Evolutionary conservation across 2,113 vertebrate species (phyloP).

Genomic region (Trochalopteron elliotii): DNA sequence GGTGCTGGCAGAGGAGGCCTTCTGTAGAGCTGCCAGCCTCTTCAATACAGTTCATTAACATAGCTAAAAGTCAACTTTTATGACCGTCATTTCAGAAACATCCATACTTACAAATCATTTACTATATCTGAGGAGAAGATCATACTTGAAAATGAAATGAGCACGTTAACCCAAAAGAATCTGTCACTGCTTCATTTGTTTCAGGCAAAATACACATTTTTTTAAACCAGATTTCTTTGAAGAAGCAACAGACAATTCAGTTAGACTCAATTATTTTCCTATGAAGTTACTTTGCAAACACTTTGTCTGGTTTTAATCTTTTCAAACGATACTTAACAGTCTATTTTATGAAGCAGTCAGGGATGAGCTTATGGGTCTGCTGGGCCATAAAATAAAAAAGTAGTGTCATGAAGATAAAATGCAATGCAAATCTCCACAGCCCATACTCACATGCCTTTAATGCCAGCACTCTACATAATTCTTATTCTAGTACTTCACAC

Average conservation of each 20-base stretch:
- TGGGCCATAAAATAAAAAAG: not conserved
- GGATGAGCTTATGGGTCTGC: not conserved
- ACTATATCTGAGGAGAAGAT: not conserved
- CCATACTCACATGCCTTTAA: not conserved
- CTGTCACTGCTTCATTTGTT: not conserved
- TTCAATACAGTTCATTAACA: not conserved
- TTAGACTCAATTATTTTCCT: not conserved
- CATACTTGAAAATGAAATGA: not conserved
- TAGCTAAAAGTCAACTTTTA: constrained; percentile 2
- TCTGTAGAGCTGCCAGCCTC: not conserved
- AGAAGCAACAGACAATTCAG: not conserved
- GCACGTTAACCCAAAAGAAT: not conserved
- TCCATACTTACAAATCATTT: not conserved
- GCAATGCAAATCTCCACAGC: not conserved
- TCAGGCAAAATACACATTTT: not conserved
- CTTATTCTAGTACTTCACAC: not conserved
- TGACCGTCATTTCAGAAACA: not conserved
- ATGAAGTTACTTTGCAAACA: not conserved
- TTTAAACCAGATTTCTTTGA: not conserved
- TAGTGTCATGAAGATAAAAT: not conserved
- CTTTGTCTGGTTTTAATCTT: not conserved
- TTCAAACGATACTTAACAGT: not conserved
- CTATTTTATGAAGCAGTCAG: not conserved
- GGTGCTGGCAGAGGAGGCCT: not conserved
- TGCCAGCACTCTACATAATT: not conserved